Percentiles rank a stretch among this genome's conserved stretches.
Evolutionary conservation across 2,113 vertebrate genomes (phyloP).

Genomic region (Cyprinus carpio): DNA sequence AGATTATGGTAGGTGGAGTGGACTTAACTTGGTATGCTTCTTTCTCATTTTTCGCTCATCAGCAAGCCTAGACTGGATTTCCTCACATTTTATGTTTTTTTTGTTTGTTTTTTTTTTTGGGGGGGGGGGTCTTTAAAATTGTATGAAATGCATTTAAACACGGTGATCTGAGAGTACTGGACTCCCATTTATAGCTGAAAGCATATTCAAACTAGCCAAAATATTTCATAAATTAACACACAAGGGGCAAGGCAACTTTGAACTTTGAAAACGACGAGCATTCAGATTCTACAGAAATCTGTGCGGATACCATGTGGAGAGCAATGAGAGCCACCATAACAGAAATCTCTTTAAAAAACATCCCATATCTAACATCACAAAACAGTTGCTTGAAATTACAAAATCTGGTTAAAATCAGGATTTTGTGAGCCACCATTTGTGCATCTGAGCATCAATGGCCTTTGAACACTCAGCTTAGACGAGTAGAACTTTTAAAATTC

Average conservation of each 20-base stretch:
- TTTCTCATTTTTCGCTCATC: neutral
- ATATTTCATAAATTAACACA: conserved; percentile 7
- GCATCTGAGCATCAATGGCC: conserved; percentile 3
- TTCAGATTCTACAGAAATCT: conserved; percentile 1
- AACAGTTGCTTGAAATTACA: conserved; percentile 28
- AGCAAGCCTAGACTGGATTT: neutral
- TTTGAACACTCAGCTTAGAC: conserved; percentile 42
- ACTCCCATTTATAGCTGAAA: neutral
- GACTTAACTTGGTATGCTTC: neutral
- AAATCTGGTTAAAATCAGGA: conserved; percentile 24
- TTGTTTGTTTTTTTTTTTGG: no score
- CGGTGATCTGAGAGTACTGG: neutral
- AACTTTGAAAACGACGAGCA: neutral
- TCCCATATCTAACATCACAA: conserved; percentile 29
- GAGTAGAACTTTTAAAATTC: conserved; percentile 46
- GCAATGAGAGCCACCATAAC: neutral
- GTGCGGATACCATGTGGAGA: neutral
- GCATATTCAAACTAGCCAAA: neutral
- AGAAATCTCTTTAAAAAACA: conserved; percentile 14
- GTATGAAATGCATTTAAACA: neutral
- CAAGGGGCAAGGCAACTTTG: neutral
- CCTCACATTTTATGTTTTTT: neutral
- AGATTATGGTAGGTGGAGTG: neutral
- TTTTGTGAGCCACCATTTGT: conserved; percentile 14
- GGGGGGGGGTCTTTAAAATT: neutral